These are phyloP conservation scores for Drosophila nr. perissopoda DNA, from an alignment of 2,888 invertebrate species.

Conservation along the genomic window DNA sequence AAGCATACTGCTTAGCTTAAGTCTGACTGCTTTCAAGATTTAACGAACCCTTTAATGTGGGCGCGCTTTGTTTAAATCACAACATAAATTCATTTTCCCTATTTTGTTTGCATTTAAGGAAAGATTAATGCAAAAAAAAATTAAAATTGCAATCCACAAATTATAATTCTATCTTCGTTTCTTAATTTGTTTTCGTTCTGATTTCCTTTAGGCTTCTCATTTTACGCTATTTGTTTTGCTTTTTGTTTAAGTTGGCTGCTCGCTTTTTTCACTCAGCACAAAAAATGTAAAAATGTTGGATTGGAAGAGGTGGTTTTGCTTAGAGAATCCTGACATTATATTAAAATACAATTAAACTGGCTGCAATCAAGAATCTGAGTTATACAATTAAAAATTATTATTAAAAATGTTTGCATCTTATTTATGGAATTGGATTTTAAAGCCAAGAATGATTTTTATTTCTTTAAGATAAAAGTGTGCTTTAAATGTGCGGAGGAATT, in stretches of 20 bases:
- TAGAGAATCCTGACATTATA: neutral
- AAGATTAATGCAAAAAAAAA: neutral
- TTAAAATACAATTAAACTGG: neutral
- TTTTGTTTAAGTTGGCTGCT: neutral
- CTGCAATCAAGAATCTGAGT: neutral
- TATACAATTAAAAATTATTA: neutral
- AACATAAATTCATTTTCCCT: neutral
- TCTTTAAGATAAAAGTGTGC: neutral
- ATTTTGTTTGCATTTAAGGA: neutral
- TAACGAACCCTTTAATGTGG: constrained; percentile 19
- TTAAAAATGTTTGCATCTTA: neutral
- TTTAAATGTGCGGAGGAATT: neutral
- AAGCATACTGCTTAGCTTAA: constrained; percentile 26
- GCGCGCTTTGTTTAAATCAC: constrained; percentile 18
- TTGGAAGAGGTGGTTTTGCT: too few species aligned
- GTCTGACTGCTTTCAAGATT: constrained; percentile 40
- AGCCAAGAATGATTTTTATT: neutral
- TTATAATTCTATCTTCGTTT: neutral
- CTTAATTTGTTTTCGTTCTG: neutral
- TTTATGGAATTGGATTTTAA: neutral
- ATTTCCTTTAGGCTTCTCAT: neutral
- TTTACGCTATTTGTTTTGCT: neutral
- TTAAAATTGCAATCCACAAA: neutral
- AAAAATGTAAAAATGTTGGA: neutral
- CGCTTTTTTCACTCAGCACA: neutral